Base-by-base conservation (phyloP, 2,113 vertebrate genomes). In the Phylloscopus trochilus region DNA sequence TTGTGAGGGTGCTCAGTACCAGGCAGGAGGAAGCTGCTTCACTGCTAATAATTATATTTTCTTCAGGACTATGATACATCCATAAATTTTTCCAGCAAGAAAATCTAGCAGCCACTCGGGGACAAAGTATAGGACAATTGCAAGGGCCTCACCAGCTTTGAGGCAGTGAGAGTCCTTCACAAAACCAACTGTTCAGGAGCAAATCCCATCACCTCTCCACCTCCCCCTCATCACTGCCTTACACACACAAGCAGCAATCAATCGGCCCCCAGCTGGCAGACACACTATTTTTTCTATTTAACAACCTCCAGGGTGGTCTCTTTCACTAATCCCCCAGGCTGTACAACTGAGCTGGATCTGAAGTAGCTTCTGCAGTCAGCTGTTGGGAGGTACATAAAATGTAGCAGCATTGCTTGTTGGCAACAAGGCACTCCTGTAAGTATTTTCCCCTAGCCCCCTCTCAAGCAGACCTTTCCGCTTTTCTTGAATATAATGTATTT, bases 221-320 rank as follows among this genome's bases (percentile, higher is more conserved):
- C 93, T 94, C 92, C 83, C 95, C 83, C 79, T 94, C 90, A 73
- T 94, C 96, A 69, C 53, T 83, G 88, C 92, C 85, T 96, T 80
- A 92, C 82, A 88, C 95, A 86, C 70, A 66, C 67, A 60, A 85
- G 75, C 91, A 90, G 91, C 85, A 94, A 95, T 94, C 90, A 90
- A 92, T 96, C 41, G 95, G 93, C 74, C 83, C 93, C 94, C 92
- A 96, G 92, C 95, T 96, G 96, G 89, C 82, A 97, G 90, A 81
- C 79, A 72, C 56, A 80, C 79, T 83, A 87, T 88, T 95, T 97
- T 95, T 96, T 74, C 87, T 95, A 91, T 96, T 97, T 95, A 97
- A 96, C 91, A 95, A 44, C 79, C 73, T 97, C 75, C 90, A 90
- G 94, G 95, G 93, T 97, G 95, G 92, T 97, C 92, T 95, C 72